Percentiles rank a stretch among this genome's conserved stretches.
Evolutionary conservation across 92 coral and sea anemone genomes (phyloP).

Genomic region (Anthopleura xanthogrammica): DNA sequence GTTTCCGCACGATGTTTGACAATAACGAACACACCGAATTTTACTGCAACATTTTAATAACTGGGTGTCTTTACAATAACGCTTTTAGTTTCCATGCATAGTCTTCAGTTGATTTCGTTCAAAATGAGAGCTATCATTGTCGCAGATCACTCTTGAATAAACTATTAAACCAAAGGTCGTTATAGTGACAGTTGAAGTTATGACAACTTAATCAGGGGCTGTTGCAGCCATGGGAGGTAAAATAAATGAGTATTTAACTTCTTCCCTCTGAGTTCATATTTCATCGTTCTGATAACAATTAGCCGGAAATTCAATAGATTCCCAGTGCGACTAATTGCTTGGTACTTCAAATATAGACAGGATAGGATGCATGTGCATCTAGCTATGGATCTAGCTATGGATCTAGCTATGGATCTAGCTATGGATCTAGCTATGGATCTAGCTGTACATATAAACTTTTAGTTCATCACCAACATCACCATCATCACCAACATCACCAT

Average conservation of each 20-base stretch:
- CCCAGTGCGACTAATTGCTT: not conserved
- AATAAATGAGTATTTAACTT: slow-evolving; percentile 28
- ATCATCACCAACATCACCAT: not conserved
- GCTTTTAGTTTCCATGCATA: no score
- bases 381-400: no score
- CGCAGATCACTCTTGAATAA: not conserved
- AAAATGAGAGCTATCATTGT: not conserved
- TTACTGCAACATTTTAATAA: not conserved
- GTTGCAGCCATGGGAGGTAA: slow-evolving; percentile 31
- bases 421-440: no score
- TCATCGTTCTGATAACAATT: not conserved
- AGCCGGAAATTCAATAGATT: slow-evolving; percentile 2
- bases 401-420: no score
- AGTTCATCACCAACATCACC: no score
- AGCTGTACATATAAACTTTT: no score
- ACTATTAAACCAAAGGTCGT: not conserved
- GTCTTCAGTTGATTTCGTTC: no score
- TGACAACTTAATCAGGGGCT: slow-evolving; percentile 12
- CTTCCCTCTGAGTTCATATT: slow-evolving; percentile 18
- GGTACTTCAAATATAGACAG: not conserved
- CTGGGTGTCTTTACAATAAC: not conserved
- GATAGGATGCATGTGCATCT: no score
- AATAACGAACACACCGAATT: not conserved
- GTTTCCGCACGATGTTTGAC: not conserved
- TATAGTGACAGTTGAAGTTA: slow-evolving; percentile 8